Evolutionary conservation across 2,797 vertebrate genomes (phyloP).

Genomic region (Sandelia bainsii): DNA sequence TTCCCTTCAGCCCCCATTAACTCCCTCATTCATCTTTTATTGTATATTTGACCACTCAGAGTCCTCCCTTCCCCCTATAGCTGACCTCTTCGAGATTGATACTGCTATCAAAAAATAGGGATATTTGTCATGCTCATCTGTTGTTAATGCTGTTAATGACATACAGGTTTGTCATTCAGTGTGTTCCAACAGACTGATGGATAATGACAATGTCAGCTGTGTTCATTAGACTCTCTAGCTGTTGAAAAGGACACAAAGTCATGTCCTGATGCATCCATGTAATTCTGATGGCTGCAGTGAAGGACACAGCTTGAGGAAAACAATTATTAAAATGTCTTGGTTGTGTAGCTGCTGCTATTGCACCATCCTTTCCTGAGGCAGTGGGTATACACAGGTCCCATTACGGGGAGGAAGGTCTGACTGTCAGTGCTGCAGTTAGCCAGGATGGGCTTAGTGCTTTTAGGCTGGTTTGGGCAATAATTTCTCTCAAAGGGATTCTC

Average conservation of each 20-base stretch:
- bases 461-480: conserved; percentile 44
- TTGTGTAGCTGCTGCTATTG: conserved; percentile 31
- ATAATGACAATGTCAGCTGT: conserved; percentile 6
- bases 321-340: conserved; percentile 44
- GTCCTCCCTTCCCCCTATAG: background rate
- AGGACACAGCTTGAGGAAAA: conserved; percentile 23
- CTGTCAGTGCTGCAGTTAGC: conserved; percentile 60
- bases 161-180: conserved; percentile 38
- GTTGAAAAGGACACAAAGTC: conserved; percentile 18
- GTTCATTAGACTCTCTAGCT: conserved; percentile 29
- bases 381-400: conserved; percentile 65
- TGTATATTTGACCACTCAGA: conserved; percentile 36
- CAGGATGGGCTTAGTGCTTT: conserved; percentile 55
- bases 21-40: conserved; percentile 39
- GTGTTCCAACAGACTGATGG: conserved; percentile 11
- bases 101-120: conserved; percentile 18
- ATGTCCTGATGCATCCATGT: conserved; percentile 10
- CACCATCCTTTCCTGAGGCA: conserved; percentile 40
- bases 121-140: conserved; percentile 30
- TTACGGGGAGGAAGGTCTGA: conserved; percentile 58
- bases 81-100: conserved; percentile 42
- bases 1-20: conserved; percentile 15
- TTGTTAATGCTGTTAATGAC: conserved; percentile 28
- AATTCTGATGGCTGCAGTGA: conserved; percentile 19
- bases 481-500: conserved; percentile 49